Base-by-base conservation (phyloP, 1,140 invertebrate genomes). In the Zaprionus inermis region DNA sequence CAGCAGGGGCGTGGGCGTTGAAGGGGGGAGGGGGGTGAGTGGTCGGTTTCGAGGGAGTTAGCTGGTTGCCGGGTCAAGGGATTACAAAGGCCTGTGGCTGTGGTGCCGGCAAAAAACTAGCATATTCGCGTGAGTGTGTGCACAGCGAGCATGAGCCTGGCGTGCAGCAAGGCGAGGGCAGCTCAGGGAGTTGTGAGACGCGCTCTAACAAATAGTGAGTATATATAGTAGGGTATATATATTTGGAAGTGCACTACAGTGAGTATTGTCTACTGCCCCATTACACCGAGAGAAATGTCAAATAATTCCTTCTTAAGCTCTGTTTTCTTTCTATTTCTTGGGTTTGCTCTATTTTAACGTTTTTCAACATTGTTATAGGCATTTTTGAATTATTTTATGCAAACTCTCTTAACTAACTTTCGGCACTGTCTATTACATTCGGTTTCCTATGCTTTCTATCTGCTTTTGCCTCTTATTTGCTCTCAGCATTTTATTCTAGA, bases 61-160 rank as follows among this genome's bases (percentile, higher is more conserved):
- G 14, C 9, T n/a, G 30, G 20, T 3, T 30, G 58, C 10, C 30
- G 32, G 49, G 49, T 28, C n/a, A 41, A 41, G 51, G 57, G 46
- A 82, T 81, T 64, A 85, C 78, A 85, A 85, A 85, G 59, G 79
- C 83, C 79, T 82, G 81, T 41, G 81, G 81, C 79, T 78, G 66
- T 66, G 57, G 30, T 38, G 38, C 30, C 46, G 60, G 79, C 55
- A 82, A 82, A 73, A 38, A 76, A 72, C 73, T 63, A 76, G 34
- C 20, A 32, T 28, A 28, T 28, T 28, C 24, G 54, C 14, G 44
- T 24, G 30, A 9, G 6, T 18, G 24, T 7, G 10, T 20, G 18
- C 51, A 44, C 18, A 68, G 81, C 63, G 52, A 52, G 9, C 32
- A 64, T 54, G 46, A 34, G 36, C 36, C 11, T n/a, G 36, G 11